Percentiles rank a stretch among this genome's conserved stretches.
These are phyloP conservation scores for Nestor notabilis DNA, from an alignment of 2,113 vertebrate species.

Conservation along the genomic window DNA sequence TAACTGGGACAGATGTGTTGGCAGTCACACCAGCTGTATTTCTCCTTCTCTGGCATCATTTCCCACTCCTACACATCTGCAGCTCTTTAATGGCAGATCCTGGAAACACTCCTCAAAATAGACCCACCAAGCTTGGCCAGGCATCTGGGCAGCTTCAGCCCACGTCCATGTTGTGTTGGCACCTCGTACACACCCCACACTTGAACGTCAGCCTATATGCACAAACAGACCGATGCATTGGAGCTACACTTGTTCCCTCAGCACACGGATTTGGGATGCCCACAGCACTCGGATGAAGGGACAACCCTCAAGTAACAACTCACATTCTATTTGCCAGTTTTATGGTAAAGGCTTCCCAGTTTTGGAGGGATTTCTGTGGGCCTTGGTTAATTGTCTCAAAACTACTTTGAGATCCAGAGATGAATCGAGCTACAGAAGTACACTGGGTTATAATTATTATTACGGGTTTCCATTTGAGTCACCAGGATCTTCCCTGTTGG, in stretches of 20 bases:
- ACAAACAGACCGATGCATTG: accelerated
- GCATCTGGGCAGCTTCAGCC: not conserved
- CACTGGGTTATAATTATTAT: not conserved
- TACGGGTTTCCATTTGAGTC: not conserved
- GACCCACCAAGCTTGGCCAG: accelerated
- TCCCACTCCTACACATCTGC: not conserved
- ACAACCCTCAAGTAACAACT: not conserved
- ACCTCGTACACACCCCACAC: not conserved
- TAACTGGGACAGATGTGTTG: constrained; percentile 53
- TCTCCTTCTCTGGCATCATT: not conserved
- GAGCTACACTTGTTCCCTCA: accelerated
- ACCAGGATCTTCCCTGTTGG: not conserved
- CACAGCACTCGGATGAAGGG: not conserved
- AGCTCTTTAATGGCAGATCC: not conserved
- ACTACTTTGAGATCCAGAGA: not conserved
- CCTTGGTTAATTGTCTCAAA: not conserved
- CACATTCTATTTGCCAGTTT: not conserved
- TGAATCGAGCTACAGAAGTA: not conserved
- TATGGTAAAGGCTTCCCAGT: not conserved
- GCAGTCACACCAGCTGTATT: not conserved
- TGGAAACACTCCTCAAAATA: not conserved
- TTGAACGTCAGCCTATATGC: not conserved
- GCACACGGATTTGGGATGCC: not conserved
- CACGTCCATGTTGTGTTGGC: not conserved
- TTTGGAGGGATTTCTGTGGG: not conserved